Percentiles rank a stretch among this genome's conserved stretches.
Evolutionary conservation across 2,888 invertebrate genomes (phyloP).

Genomic region (Dryococelus australis): DNA sequence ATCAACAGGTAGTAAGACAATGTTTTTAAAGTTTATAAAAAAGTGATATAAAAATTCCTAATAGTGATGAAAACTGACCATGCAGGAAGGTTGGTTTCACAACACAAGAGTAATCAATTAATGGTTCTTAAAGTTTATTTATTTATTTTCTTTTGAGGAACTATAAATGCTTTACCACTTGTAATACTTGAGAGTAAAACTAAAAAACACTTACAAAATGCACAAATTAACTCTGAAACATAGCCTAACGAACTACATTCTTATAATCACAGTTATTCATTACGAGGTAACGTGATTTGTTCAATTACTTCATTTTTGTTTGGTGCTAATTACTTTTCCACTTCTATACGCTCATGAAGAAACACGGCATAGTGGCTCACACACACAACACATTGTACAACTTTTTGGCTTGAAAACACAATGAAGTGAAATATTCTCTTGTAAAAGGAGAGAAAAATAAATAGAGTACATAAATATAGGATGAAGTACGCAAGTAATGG

Average conservation of each 20-base stretch:
- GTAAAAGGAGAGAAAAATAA: conserved; percentile 12
- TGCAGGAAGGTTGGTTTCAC: no score
- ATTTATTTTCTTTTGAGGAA: not conserved
- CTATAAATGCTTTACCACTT: not conserved
- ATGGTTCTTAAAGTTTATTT: not conserved
- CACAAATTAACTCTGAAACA: not conserved
- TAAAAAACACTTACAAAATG: not conserved
- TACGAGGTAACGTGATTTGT: not conserved
- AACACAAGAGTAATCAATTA: no score
- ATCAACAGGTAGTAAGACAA: no score
- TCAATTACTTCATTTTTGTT: not conserved
- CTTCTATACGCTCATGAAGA: no score
- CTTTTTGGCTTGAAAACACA: no score
- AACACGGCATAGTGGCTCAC: no score
- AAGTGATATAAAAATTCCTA: no score
- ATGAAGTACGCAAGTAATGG: not conserved
- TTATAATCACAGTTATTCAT: not conserved
- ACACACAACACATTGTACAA: no score
- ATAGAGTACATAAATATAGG: not conserved
- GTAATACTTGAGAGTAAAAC: not conserved
- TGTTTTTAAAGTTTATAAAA: no score
- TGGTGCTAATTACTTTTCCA: not conserved
- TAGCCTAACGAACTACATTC: not conserved
- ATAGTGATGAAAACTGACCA: no score
- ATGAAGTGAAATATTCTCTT: not conserved